A percentile compares a stretch with the other conserved stretches of the same genome.
Evolutionary conservation across 2,888 invertebrate species (phyloP).

Genomic region (Drosophila setosimentum): DNA sequence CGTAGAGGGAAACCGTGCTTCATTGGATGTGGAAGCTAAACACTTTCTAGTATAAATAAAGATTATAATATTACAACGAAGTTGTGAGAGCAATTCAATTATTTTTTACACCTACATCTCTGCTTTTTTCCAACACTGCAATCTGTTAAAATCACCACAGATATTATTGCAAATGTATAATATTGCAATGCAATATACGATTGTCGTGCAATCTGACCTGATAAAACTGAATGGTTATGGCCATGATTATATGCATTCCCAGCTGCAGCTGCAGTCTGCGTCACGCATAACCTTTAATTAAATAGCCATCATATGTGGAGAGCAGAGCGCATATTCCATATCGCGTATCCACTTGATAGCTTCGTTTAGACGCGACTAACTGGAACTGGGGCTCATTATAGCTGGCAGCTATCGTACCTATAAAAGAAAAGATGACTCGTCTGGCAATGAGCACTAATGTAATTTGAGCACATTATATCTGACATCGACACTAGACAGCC

Average conservation of each 20-base stretch:
- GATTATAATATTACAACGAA: not conserved
- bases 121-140: not conserved
- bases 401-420: constrained; percentile 12
- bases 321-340: constrained; percentile 9
- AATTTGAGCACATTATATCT: constrained; percentile 29
- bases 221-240: constrained; percentile 46
- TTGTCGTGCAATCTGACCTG: constrained; percentile 24
- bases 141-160: constrained; percentile 24
- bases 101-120: not conserved
- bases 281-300: constrained; percentile 48
- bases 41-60: not conserved
- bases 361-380: constrained; percentile 22
- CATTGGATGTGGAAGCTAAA: not conserved
- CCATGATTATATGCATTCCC: constrained; percentile 12
- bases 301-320: constrained; percentile 21
- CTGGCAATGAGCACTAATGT: constrained; percentile 17
- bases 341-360: constrained; percentile 10
- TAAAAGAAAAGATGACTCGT: constrained; percentile 12
- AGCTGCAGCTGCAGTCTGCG: constrained; percentile 20
- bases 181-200: constrained; percentile 40
- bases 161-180: constrained; percentile 19
- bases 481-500: constrained; percentile 2
- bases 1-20: not conserved
- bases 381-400: constrained; percentile 45
- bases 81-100: not conserved